Evolutionary conservation across 2,113 vertebrate genomes (phyloP), one percentile per base, ranked within the genome.

Genomic region (Amphiprion percula): DNA sequence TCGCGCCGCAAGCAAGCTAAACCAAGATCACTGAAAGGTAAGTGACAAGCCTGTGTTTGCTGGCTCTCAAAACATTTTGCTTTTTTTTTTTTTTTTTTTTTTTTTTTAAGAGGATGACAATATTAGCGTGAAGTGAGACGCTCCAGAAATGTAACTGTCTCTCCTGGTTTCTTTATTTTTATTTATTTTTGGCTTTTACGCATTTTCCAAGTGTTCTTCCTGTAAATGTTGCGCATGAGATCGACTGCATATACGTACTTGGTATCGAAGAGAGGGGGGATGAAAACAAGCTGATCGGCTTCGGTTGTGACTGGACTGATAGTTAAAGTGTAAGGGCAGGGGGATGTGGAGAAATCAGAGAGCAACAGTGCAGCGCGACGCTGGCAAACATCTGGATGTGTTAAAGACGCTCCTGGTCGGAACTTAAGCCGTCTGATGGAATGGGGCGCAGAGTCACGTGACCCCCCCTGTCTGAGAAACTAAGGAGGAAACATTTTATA

Each of bases 1-100:
- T 99, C 97, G 97, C 97, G 97, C 95, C 97, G 97, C 96, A 99
- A 99, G 97, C 97, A 99, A 97, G 97, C 97, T 92, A 99, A 99
- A 92, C 97, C 97, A 96, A 97, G 97, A 98, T 97, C 97, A 83
- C 95, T 99, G 93, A 97, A 97, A 99, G 97, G 97, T 99, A 98
- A 99, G 97, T 94, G 90, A 84, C 49, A 79, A 83, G 71, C 68
- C 82, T 89, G 10, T 77, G 68, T 77, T 71, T 86, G 76, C 47
- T 90, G 82, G 80, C 83, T 92, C 75, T 82, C 61, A 77, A 74
- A 79, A 86, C 68, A 76, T 87, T 91, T 30, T 87, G 68, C 60
- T 47, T 56, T 59, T 53, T 37, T 37, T 21, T 17, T 44, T 16
- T 69, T 82, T 75, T 21, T 21, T 21, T 21, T 21, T 21, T 74